Base-by-base conservation (phyloP, 2,888 invertebrate genomes). In the Synergus laeviventris region DNA sequence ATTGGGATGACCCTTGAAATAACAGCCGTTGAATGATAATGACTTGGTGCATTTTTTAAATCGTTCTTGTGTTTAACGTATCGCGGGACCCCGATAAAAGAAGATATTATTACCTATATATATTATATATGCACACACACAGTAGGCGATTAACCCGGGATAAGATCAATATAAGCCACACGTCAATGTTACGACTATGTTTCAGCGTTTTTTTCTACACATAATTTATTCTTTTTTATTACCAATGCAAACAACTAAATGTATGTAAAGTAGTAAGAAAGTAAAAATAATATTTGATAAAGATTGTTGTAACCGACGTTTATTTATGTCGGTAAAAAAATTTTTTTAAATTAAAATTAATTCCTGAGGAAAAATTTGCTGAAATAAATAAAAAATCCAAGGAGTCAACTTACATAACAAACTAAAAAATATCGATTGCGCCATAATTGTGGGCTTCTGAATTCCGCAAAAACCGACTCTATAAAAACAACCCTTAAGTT, bases 31-130 rank as follows among this genome's bases (percentile, higher is more conserved):
- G 66, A 66, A 66, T 66, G 16, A 66, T 66, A 66, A 66, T 66
- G 66, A 45, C 66, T 66, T 16, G 45, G 66, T 66, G 66, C 66
- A 66, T 66, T 66, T 45, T 24, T 45, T 64, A 24, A 45, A 66
- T 66, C 66, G 66, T 66, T 45, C 45, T 42, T 45, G 21, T 45
- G 45, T 45, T 16, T 66, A 45, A 66, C 66, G 56, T 21, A 56
- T 66, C 66, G 24, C 16, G 66, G 16, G 45, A 45, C 66, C 39
- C 66, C 39, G 64, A 64, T 64, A 64, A 64, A 45, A 66, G n/a
- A 45, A 24, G 14, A 56, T 56, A 56, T 21, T 12, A 12, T 11
- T 31, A 31, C 31, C 31, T 31, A 31, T 31, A n/a, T n/a, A 54
- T 54, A 54, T 21, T 11, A 11, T 9, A 8, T 54, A 54, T 18